Evolutionary conservation across 2,113 vertebrate species (phyloP), one percentile per base, ranked within the genome.

Genomic region (Piaya cayana): DNA sequence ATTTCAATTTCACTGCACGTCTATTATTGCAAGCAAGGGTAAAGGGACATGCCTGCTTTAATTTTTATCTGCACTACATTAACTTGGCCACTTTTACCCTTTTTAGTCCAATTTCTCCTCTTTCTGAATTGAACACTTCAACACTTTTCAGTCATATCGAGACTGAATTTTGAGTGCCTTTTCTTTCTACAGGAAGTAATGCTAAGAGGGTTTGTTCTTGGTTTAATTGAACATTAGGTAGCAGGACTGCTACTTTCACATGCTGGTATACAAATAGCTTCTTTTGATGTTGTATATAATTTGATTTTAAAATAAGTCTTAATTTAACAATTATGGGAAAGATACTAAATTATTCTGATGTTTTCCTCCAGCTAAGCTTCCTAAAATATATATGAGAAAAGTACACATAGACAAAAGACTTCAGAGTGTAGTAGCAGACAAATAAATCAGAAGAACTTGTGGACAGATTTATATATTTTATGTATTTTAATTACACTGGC

Each of bases 401-500:
- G 76, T 21, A 27, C 59, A 68, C 70, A 43, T 68, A 6, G 0
- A 67, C 20, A 70, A 90, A 56, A 52, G 36, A 53, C 49, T 92
- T 76, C 23, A 67, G 43, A 65, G 21, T 79, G 69, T 68, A 58
- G 80, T 92, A 90, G 36, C 6, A 93, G 71, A 80, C 30, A 93
- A 92, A 93, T 81, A 92, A 91, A 86, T 81, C 49, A 88, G 55
- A 60, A 59, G 15, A 43, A 64, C 34, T 39, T 95, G 74, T 92
- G 52, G 64, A 89, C 16, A 69, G 50, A 93, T 94, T 90, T 95
- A 79, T 94, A 79, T 14, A 50, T 88, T 95, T 72, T 87, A 76
- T 88, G 34, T 25, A 90, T 94, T 97, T 97, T 97, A 97, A 98
- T 97, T 97, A 86, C 86, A 88, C 71, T 92, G 70, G 43, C 75